phyloP scores from a whole-genome alignment of 1,140 invertebrate genomes.

The Metaphire vulgaris region DNA sequence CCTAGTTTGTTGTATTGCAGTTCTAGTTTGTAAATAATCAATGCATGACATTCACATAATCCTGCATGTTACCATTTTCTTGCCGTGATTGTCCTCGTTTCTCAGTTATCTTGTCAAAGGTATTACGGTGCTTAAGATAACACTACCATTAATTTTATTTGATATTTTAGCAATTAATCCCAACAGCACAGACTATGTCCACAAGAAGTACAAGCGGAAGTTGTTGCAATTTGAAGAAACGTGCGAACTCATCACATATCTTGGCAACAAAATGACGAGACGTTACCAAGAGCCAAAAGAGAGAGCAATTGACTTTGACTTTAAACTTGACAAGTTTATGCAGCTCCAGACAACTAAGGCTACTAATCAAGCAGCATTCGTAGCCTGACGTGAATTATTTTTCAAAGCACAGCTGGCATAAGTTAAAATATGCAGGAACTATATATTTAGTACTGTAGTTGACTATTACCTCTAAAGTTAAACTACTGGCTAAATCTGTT shows the following conservation, averaged over 20 bases:
- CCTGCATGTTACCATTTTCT: too few relatives aligned
- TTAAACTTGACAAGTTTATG: slow-evolving; percentile 50
- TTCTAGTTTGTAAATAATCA: too few relatives aligned
- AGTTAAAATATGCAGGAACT: neutral
- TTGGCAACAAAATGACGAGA: slow-evolving; percentile 49
- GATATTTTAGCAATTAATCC: slow-evolving; percentile 37
- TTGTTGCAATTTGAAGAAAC: slow-evolving; percentile 51
- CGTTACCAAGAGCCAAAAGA: slow-evolving; percentile 46
- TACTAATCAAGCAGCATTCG: neutral
- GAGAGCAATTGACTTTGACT: slow-evolving; percentile 47
- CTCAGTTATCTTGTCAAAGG: too few relatives aligned
- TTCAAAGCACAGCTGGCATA: neutral
- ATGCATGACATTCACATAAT: too few relatives aligned
- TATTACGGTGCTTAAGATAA: too few relatives aligned
- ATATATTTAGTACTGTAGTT: neutral
- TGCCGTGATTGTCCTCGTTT: too few relatives aligned
- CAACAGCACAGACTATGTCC: slow-evolving; percentile 50
- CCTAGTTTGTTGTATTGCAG: too few relatives aligned
- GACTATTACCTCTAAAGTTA: neutral
- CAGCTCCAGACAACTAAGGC: slow-evolving; percentile 25
- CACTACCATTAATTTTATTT: too few relatives aligned
- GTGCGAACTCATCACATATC: slow-evolving; percentile 50
- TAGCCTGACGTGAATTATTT: neutral
- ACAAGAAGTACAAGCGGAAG: slow-evolving; percentile 52
- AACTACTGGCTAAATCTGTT: neutral